phyloP scores from a whole-genome alignment of 2,888 invertebrate species.

The Calephelis perditalis region DNA sequence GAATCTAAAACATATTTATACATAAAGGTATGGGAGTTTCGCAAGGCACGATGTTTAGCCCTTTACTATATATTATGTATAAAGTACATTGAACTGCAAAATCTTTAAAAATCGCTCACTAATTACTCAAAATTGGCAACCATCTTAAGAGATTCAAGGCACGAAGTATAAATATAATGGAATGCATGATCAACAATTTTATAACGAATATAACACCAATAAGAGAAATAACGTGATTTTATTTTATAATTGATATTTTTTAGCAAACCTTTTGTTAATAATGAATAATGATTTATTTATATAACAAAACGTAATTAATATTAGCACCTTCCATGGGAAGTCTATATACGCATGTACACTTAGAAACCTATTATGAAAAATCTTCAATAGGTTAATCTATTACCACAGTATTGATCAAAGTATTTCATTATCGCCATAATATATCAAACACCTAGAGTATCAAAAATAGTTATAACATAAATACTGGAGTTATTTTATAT shows the following conservation, averaged over 20 bases:
- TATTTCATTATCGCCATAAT: background rate
- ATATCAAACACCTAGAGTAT: conserved; percentile 8
- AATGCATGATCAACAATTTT: conserved; percentile 26
- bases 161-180: conserved; percentile 31
- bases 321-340: conserved; percentile 59
- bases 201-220: conserved; percentile 14
- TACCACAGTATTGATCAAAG: background rate
- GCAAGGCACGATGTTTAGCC: conserved; percentile 49
- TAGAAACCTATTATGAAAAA: conserved; percentile 9
- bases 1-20: background rate
- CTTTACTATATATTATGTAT: conserved; percentile 26
- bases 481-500: conserved; percentile 6
- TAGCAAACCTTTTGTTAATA: conserved; percentile 9
- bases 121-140: conserved; percentile 19
- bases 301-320: conserved; percentile 15
- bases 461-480: conserved; percentile 10
- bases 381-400: conserved; percentile 7
- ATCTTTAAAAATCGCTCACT: conserved; percentile 17
- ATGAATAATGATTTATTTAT: conserved; percentile 12
- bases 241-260: conserved; percentile 5
- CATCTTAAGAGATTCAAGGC: conserved; percentile 35
- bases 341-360: conserved; percentile 27
- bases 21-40: conserved; percentile 26
- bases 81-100: conserved; percentile 16
- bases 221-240: conserved; percentile 11